Base-by-base conservation (phyloP, 2,888 invertebrate genomes). In the Polyommatus icarus region DNA sequence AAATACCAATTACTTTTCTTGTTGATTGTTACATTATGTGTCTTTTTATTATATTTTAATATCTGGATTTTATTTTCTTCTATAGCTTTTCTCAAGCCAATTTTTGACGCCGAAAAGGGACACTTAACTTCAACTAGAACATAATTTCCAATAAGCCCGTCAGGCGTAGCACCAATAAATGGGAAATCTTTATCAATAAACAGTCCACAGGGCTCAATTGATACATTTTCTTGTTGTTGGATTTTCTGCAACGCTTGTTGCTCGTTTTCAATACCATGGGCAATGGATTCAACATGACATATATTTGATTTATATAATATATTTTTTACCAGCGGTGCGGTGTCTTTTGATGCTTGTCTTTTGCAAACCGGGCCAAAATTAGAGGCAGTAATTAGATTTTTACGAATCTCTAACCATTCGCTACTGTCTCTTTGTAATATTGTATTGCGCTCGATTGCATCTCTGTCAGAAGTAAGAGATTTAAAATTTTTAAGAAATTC, bases 111-210 rank as follows among this genome's bases (percentile, higher is more conserved):
- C 40, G 40, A 54, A 54, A 54, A 54, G 54, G 72, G 72, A 36
- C 72, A 72, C 40, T 72, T 72, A 36, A 72, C 18, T 40, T 72
- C 46, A 29, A 72, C 46, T 36, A 72, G 36, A 32, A 40, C 40
- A 72, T 72, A n/a, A n/a, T 72, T 40, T 10, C 72, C 72, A 40
- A 72, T 72, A 12, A 72, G 32, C 20, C 72, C 20, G 40, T 72
- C n/a, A 18, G 72, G 72, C 20, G 72, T 72, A 72, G 72, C 72
- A 72, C 40, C 36, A 36, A 72, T 36, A 73, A 73, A 73, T 36
- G 72, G 20, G n/a, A 73, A 36, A 10, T 20, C 5, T 40, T 46
- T 36, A 36, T 73, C 72, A 40, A 73, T 46, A 46, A 40, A 73
- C n/a, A 73, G 46, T 50, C 15, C 77, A 77, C 36, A 72, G 54